Conservation (phyloP, 2,113 vertebrate species). For the Bucco capensis region DNA sequence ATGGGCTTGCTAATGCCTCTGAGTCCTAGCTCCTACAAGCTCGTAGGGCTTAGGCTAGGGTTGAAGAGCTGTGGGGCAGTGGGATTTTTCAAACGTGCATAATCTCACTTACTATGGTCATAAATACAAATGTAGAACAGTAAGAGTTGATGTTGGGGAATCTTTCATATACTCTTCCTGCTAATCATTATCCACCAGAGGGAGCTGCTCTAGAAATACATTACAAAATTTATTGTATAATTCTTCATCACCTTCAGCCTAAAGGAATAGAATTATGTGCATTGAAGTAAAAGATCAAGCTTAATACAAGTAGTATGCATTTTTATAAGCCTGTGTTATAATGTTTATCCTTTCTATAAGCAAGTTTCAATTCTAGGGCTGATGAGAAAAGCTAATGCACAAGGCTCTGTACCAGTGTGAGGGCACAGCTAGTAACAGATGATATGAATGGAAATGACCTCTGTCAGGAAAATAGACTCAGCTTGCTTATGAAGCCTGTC, state of each 20-base stretch:
- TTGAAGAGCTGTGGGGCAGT: neutral
- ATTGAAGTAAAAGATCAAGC: constrained; percentile 10
- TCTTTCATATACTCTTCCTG: neutral
- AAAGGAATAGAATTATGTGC: neutral
- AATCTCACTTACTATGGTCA: neutral
- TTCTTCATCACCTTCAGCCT: neutral
- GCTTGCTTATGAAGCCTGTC: constrained; percentile 19
- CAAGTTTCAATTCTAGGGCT: constrained; percentile 5
- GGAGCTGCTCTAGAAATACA: neutral
- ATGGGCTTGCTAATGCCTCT: neutral
- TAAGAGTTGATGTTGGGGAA: neutral
- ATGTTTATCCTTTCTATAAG: constrained; percentile 24
- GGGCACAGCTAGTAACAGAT: constrained; percentile 18
- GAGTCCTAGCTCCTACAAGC: neutral
- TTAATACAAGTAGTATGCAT: neutral
- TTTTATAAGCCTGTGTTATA: constrained; percentile 1
- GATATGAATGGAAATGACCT: constrained; percentile 53
- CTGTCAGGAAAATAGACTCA: constrained; percentile 36
- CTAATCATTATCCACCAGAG: neutral
- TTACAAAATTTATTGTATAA: neutral
- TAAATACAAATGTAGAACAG: neutral
- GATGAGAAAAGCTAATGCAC: constrained; percentile 13
- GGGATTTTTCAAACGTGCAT: neutral
- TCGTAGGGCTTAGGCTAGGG: neutral
- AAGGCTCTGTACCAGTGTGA: neutral